Base-by-base conservation (phyloP, 53 echinoderm and acorn worm species). In the Arbacia lixula region DNA sequence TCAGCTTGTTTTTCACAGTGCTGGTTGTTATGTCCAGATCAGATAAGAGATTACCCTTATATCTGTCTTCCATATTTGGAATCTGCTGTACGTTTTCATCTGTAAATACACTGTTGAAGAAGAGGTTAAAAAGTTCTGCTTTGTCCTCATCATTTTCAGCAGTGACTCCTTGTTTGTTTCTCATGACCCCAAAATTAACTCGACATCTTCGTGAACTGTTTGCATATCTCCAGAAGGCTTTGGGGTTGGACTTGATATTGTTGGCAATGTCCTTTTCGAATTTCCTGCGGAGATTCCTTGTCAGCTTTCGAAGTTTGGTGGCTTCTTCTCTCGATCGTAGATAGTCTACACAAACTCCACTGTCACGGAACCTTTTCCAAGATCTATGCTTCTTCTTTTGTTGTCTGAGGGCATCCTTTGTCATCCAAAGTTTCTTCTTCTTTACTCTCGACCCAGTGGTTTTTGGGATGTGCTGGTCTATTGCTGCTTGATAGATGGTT, bases 361-460 rank as follows among this genome's bases (percentile, higher is more conserved):
- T 14, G 8, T 55, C 56, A 11, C 11, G 16, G 26, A 8, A 55
- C 6, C 9, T 55, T 22, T 55, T 55, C 56, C 9, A 22, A 6
- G 20, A 55, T 55, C 56, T 55, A 53, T 53, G 53, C 53, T 53
- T 53, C 53, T 53, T 53, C 53, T 53, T 53, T 53, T 53, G 53
- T 14, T 53, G 53, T 9, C 53, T 53, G 53, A 53, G 53, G 5
- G 10, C 53, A n/a, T 53, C 53, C 17, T 53, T 4, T 53, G 53
- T 53, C 10, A 53, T 53, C 53, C 53, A 53, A n/a, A n/a, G n/a
- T n/a, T n/a, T n/a, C n/a, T n/a, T n/a, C n/a, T n/a, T n/a, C n/a
- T n/a, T n/a, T n/a, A n/a, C n/a, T n/a, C n/a, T n/a, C n/a, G n/a
- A n/a, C n/a, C n/a, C n/a, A n/a, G n/a, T n/a, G n/a, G n/a, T n/a